phyloP scores from a whole-genome alignment of 2,113 vertebrate genomes.

The Zosterops japonicus region DNA sequence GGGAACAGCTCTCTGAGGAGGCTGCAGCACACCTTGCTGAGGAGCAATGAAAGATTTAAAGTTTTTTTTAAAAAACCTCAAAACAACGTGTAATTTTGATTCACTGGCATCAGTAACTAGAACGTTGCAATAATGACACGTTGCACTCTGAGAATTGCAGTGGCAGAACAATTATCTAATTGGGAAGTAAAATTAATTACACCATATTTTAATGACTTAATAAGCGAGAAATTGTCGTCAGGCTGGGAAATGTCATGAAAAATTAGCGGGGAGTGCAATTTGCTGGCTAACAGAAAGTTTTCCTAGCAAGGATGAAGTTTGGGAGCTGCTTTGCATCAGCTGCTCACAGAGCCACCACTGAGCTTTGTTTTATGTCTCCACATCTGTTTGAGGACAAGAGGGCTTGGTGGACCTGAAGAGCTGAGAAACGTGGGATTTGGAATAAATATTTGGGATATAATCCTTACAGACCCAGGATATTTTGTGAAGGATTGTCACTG shows the following conservation, averaged over 20 bases:
- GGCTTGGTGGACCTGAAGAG: background rate
- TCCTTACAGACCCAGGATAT: background rate
- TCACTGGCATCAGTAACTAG: background rate
- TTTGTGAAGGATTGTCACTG: background rate
- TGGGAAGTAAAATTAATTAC: constrained; percentile 22
- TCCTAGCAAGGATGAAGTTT: background rate
- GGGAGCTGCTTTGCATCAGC: background rate
- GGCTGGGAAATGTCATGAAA: background rate
- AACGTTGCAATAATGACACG: background rate
- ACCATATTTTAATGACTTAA: constrained; percentile 9
- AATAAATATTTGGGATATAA: background rate
- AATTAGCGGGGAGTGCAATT: background rate
- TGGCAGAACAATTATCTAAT: constrained; percentile 22
- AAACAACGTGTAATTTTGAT: background rate
- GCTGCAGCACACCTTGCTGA: background rate
- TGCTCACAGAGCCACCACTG: background rate
- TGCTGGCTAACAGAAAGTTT: background rate
- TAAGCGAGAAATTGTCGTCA: background rate
- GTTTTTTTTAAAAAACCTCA: background rate
- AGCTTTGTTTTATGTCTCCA: background rate
- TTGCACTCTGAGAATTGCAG: background rate
- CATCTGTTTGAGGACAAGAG: background rate
- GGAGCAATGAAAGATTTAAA: background rate
- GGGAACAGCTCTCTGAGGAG: background rate
- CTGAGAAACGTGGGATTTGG: background rate